Base-by-base conservation (phyloP, 1,140 invertebrate species). In the Drosophila sturtevanti region DNA sequence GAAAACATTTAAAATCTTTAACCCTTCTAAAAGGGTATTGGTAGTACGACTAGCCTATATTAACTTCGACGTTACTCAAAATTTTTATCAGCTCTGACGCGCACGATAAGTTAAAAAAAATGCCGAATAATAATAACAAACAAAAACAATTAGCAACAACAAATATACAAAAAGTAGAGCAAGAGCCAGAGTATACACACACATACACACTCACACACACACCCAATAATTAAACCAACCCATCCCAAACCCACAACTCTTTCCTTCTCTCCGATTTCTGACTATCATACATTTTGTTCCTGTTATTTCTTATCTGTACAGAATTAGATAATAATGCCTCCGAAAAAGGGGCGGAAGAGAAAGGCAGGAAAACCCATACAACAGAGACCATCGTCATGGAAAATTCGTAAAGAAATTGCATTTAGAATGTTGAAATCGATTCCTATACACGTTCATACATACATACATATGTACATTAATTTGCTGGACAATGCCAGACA, bases 61-160 rank as follows among this genome's bases (percentile, higher is more conserved):
- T 31, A 1, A 31, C 3, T 31, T 31, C 1, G 1, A 58, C 51
- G 73, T 16, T 68, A 64, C 81, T 66, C 75, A 56, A 76, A 76
- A 63, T 75, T 48, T 85, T 86, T 85, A 86, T 85, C 77, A 80
- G 69, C 63, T 44, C 66, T 63, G 65, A 70, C 66, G 44, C 51
- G 72, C 80, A 79, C 63, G 72, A 81, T 63, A 76, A 76, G 72
- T 76, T 56, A 84, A 77, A 74, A 82, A 78, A 48, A 60, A 67
- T 52, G 63, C 41, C 41, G 41, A 48, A 63, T 67, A 73, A 78
- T 61, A 56, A 86, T 73, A 76, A 79, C 68, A 86, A 79, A 69
- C 68, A 61, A 82, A 79, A 72, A 87, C 82, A 86, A 86, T 86
- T 87, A 86, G 74, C 75, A 79, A 79, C 82, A 82, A 62, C 65